phyloP scores from a whole-genome alignment of 2,888 invertebrate species.

The Taphrorychus bicolor region DNA sequence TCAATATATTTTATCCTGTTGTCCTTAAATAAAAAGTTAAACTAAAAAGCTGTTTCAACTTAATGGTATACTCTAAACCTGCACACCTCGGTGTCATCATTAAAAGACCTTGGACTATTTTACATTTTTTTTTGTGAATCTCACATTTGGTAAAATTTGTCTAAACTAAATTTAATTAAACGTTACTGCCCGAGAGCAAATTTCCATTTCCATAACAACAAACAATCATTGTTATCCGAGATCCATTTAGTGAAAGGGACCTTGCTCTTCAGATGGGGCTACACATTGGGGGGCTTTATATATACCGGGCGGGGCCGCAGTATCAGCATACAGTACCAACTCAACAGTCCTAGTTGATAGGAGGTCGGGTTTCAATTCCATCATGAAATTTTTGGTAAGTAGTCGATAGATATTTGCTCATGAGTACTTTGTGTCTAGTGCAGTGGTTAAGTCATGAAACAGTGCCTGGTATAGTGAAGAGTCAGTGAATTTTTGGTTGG shows the following conservation, averaged over 20 bases:
- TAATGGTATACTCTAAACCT: no score
- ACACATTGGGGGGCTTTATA: constrained; percentile 53
- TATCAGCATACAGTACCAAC: constrained; percentile 50
- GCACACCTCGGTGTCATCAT: no score
- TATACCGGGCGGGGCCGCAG: constrained; percentile 50
- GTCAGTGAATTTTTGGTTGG: not conserved
- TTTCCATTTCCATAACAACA: not conserved
- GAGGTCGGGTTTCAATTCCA: constrained; percentile 52
- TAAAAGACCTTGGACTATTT: no score
- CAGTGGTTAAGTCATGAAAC: not conserved
- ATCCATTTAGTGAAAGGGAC: constrained; percentile 53
- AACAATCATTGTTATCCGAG: constrained; percentile 11
- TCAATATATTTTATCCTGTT: no score
- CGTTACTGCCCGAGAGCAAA: not conserved
- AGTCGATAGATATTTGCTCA: not conserved
- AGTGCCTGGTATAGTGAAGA: not conserved
- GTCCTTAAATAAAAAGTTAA: no score
- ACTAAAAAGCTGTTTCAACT: no score
- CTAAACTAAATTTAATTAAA: not conserved
- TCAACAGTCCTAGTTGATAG: constrained; percentile 57
- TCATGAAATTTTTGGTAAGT: constrained; percentile 58
- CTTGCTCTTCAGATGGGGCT: constrained; percentile 56
- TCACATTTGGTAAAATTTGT: not conserved
- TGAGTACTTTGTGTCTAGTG: not conserved
- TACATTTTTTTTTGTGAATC: not conserved